A percentile compares a stretch with the other conserved stretches of the same genome.
Evolutionary conservation across 2,888 invertebrate genomes (phyloP).

Genomic region (Brachynemurus nebulosus): DNA sequence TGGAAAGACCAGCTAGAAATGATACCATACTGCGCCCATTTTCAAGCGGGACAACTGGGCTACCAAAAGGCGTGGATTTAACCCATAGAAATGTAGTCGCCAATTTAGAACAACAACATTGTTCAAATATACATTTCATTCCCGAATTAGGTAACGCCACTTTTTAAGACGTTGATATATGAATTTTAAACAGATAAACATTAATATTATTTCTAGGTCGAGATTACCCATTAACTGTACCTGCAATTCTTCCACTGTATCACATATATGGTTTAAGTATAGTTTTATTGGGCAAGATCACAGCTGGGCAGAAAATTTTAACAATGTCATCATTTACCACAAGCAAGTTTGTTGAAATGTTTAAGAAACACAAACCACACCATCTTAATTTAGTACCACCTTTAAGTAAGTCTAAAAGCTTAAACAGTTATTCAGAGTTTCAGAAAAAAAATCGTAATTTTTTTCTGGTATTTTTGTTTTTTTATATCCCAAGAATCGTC

Average conservation of each 20-base stretch:
- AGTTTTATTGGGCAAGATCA: slow-evolving; percentile 41
- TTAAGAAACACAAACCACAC: slow-evolving; percentile 49
- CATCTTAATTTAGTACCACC: slow-evolving; percentile 66
- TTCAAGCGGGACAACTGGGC: slow-evolving; percentile 77
- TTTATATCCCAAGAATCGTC: too few relatives aligned
- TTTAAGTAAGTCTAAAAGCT: slow-evolving; percentile 46
- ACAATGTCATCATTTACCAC: slow-evolving; percentile 65
- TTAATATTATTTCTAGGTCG: slow-evolving; percentile 27
- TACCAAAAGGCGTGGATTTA: slow-evolving; percentile 61
- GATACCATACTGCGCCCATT: slow-evolving; percentile 61
- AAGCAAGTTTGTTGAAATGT: slow-evolving; percentile 44
- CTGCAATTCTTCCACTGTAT: slow-evolving; percentile 66
- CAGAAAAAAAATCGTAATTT: too few relatives aligned
- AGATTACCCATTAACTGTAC: slow-evolving; percentile 43
- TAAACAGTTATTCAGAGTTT: too few relatives aligned
- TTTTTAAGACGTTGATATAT: too few relatives aligned
- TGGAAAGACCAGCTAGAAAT: slow-evolving; percentile 35
- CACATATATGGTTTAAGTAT: slow-evolving; percentile 66
- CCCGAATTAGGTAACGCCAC: neutral
- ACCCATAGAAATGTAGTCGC: slow-evolving; percentile 43
- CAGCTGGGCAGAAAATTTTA: slow-evolving; percentile 47
- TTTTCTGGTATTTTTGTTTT: too few relatives aligned
- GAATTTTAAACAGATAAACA: slow-evolving; percentile 2
- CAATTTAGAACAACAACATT: slow-evolving; percentile 33
- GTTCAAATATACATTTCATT: slow-evolving; percentile 28